Evolutionary conservation across 1,140 invertebrate genomes (phyloP), one percentile per base, ranked within the genome.

Genomic region (Thaumetopoea pityocampa): DNA sequence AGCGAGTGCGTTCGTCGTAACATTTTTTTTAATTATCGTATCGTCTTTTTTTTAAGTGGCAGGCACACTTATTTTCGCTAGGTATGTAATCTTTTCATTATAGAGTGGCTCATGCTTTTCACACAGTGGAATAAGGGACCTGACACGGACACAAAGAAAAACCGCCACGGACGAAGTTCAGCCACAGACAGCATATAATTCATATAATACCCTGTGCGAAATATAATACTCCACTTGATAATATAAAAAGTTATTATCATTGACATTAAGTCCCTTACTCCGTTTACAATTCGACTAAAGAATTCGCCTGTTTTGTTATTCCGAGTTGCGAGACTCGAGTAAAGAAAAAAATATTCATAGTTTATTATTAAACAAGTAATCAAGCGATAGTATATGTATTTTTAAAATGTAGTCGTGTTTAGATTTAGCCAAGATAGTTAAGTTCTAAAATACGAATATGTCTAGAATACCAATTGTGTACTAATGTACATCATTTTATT

Each of bases 141-240:
- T 68, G 68, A 67, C 78, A 78, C 72, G 66, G 70, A 81, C 53
- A 51, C 37, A 45, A 40, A 58, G n/a, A n/a, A 45, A 50, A 22
- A 51, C 54, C 51, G 40, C 47, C 58, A 50, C 50, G 41, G 42
- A 8, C 44, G 36, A 43, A 29, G 26, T 43, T 34, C 43, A 33
- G 32, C 45, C 49, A 45, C 43, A 40, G 46, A 41, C 54, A 43
- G 52, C 45, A 54, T 70, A 65, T 67, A 72, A 45, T 70, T 79
- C 72, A 76, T 63, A 72, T 68, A 74, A 70, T 82, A 82, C 76
- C 78, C 78, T 82, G 78, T 82, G 76, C 72, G 56, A 68, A 66
- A 58, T 69, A 67, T 66, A 32, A 41, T 41, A 67, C 59, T 68
- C 62, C 67, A 64, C 53, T 74, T 69, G 70, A 65, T 67, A 67